phyloP scores from a whole-genome alignment of 2,888 invertebrate species.

The Orthonevra nobilis region DNA sequence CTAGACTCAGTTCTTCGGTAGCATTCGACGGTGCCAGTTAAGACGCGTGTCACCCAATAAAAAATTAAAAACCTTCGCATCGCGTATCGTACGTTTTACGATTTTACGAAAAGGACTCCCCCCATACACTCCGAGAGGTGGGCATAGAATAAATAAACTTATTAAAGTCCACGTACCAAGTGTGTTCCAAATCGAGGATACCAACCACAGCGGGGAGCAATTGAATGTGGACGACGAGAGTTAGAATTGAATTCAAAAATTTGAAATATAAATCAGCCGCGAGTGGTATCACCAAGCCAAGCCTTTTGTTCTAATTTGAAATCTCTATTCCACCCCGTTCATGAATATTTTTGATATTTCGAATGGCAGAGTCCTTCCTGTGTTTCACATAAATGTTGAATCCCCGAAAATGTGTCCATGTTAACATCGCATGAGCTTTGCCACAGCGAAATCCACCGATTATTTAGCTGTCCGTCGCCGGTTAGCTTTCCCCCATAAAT shows the following conservation, averaged over 20 bases:
- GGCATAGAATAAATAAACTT: conserved; percentile 66
- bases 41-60: conserved; percentile 34
- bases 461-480: background rate
- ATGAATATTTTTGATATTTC: conserved; percentile 16
- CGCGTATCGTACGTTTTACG: conserved; percentile 27
- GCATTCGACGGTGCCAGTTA: conserved; percentile 61
- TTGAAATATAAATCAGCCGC: conserved; percentile 64
- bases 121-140: conserved; percentile 38
- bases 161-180: conserved; percentile 58
- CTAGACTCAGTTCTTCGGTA: conserved; percentile 57
- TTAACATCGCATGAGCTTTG: conserved; percentile 62
- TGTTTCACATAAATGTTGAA: conserved; percentile 47
- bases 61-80: conserved; percentile 26
- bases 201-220: background rate
- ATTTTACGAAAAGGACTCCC: conserved; percentile 13
- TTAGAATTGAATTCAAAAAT: conserved; percentile 52
- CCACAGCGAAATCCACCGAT: conserved; percentile 21
- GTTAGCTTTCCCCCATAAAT: conserved; percentile 21
- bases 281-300: conserved; percentile 37
- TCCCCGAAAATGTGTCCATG: conserved; percentile 41
- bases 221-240: conserved; percentile 28
- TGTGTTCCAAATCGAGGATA: conserved; percentile 42
- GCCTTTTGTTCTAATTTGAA: conserved; percentile 31
- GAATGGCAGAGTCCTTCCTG: conserved; percentile 27
- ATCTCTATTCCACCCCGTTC: background rate